phyloP scores from a whole-genome alignment of 1,140 invertebrate species.

The Drosophila watanabei region DNA sequence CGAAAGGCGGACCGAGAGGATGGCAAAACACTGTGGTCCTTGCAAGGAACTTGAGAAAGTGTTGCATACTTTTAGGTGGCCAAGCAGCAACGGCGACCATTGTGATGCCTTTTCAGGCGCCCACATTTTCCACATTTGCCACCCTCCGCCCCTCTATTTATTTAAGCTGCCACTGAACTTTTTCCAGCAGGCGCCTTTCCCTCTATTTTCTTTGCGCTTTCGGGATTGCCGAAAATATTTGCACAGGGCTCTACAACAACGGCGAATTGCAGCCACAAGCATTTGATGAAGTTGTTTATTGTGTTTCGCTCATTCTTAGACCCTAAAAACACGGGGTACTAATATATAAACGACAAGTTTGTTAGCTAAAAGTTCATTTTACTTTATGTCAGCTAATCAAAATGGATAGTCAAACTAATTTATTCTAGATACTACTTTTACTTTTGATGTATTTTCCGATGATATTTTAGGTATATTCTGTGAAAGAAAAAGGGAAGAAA shows the following conservation, averaged over 20 bases:
- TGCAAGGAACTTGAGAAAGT: slow-evolving; percentile 62
- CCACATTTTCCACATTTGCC: slow-evolving; percentile 10
- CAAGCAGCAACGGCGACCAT: slow-evolving; percentile 34
- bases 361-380: neutral
- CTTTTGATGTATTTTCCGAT: no score
- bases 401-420: neutral
- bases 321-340: slow-evolving; percentile 7
- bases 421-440: neutral
- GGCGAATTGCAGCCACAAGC: slow-evolving; percentile 56
- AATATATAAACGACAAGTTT: slow-evolving; percentile 6
- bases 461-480: no score
- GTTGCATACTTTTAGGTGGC: slow-evolving; percentile 73
- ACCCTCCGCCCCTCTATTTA: slow-evolving; percentile 44
- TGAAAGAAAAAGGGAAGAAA: no score
- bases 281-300: slow-evolving; percentile 73
- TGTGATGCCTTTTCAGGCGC: slow-evolving; percentile 33
- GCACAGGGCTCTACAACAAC: slow-evolving; percentile 41
- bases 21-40: neutral
- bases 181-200: slow-evolving; percentile 10
- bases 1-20: neutral
- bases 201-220: slow-evolving; percentile 66
- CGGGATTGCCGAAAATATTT: slow-evolving; percentile 70
- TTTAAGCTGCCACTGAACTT: slow-evolving; percentile 70
- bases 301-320: slow-evolving; percentile 36
- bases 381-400: slow-evolving; percentile 5